Percentiles rank a stretch among this genome's conserved stretches.
phyloP scores from a whole-genome alignment of 64 coral and sea anemone genomes.

The Trachythela sp. region DNA sequence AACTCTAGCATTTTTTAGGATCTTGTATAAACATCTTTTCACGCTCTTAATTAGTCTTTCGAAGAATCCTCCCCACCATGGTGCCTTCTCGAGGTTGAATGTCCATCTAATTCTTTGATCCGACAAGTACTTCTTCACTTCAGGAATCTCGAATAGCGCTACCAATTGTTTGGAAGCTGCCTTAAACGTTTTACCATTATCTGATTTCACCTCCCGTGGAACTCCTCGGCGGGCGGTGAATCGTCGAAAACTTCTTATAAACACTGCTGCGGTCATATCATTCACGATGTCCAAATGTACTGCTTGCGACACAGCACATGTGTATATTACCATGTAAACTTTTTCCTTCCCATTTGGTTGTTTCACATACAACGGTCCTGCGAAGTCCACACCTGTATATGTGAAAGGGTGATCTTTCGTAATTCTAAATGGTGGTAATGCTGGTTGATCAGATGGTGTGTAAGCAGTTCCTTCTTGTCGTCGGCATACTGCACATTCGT shows the following conservation, averaged over 20 bases:
- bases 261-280: not conserved
- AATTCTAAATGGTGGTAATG: not conserved
- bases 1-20: too few species aligned
- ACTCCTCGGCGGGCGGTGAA: not conserved
- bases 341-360: not conserved
- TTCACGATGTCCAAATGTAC: not conserved
- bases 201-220: not conserved
- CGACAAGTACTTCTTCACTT: not conserved
- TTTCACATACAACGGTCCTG: not conserved
- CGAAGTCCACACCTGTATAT: constrained; percentile 6
- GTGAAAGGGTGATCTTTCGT: not conserved
- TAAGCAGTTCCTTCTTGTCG: not conserved
- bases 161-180: not conserved
- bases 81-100: too few species aligned
- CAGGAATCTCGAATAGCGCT: not conserved
- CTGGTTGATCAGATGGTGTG: not conserved
- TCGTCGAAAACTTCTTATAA: not conserved
- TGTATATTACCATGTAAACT: not conserved
- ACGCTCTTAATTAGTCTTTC: too few species aligned
- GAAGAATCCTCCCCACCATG: too few species aligned
- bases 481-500: not conserved
- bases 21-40: too few species aligned
- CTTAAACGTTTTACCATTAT: not conserved
- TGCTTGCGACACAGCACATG: not conserved
- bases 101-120: too few species aligned